Evolutionary conservation across 2,113 vertebrate species (phyloP).

Genomic region (Prionailurus viverrinus): DNA sequence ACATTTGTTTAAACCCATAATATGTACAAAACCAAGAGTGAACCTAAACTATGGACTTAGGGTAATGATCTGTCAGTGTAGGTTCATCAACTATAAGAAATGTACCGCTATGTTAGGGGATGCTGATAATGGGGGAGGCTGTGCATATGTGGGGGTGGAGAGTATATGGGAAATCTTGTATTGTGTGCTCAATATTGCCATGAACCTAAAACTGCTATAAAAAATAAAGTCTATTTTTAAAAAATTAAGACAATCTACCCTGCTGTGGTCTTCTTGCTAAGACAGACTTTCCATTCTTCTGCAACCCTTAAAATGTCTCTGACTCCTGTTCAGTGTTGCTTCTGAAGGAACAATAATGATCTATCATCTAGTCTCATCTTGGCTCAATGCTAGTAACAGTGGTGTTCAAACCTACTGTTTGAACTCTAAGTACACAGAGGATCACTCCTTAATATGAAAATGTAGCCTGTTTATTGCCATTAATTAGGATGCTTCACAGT

Average conservation of each 20-base stretch:
- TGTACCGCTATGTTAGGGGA: background rate
- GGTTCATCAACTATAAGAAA: background rate
- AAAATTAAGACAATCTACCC: background rate
- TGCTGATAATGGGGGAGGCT: background rate
- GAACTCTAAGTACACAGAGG: background rate
- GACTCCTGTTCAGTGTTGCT: background rate
- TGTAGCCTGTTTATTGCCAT: background rate
- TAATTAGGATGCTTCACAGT: background rate
- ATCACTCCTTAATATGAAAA: background rate
- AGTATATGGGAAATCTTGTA: background rate
- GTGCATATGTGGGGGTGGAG: accelerated
- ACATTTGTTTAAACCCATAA: background rate
- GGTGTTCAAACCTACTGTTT: background rate
- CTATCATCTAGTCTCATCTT: background rate
- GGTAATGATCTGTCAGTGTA: background rate
- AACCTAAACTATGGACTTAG: background rate
- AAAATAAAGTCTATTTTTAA: background rate
- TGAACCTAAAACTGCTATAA: background rate
- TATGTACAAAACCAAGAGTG: background rate
- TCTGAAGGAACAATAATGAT: background rate
- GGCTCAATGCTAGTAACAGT: background rate
- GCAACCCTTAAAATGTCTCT: background rate
- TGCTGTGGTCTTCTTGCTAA: background rate
- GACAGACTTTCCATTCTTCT: background rate
- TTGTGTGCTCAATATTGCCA: background rate